Percentiles rank a stretch among this genome's conserved stretches.
Conservation (phyloP, 2,888 invertebrate genomes). For the Parelbella ahira region DNA sequence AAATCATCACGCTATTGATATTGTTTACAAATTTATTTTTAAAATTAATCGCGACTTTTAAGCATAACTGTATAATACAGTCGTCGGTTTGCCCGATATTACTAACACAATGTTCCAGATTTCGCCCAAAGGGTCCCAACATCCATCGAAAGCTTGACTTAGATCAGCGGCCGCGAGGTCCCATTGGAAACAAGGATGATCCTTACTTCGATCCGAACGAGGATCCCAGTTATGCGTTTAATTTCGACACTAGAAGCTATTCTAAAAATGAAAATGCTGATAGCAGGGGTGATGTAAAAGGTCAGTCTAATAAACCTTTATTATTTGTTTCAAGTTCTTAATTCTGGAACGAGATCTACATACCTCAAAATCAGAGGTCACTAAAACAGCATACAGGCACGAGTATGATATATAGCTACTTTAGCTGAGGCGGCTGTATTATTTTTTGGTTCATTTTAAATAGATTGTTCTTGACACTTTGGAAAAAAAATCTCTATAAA, state of each 20-base stretch:
- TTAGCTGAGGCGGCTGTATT: too few relatives aligned
- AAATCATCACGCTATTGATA: too few relatives aligned
- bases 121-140: slow-evolving; percentile 88
- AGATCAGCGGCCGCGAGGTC: slow-evolving; percentile 83
- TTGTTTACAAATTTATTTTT: too few relatives aligned
- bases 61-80: neutral
- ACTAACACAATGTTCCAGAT: slow-evolving; percentile 61
- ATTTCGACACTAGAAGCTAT: slow-evolving; percentile 84
- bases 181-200: slow-evolving; percentile 85
- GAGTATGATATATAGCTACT: too few relatives aligned
- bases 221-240: slow-evolving; percentile 87
- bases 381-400: too few relatives aligned
- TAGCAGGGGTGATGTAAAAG: slow-evolving; percentile 81
- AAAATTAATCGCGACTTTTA: too few relatives aligned
- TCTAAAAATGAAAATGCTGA: slow-evolving; percentile 84
- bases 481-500: too few relatives aligned
- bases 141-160: slow-evolving; percentile 86
- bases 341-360: too few relatives aligned
- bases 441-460: too few relatives aligned
- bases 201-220: slow-evolving; percentile 88
- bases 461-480: too few relatives aligned
- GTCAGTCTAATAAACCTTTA: slow-evolving; percentile 42
- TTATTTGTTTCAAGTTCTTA: too few relatives aligned
- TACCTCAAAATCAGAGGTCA: too few relatives aligned
- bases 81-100: neutral